Evolutionary conservation across 2,797 vertebrate species (phyloP).

Genomic region (Falco biarmicus): DNA sequence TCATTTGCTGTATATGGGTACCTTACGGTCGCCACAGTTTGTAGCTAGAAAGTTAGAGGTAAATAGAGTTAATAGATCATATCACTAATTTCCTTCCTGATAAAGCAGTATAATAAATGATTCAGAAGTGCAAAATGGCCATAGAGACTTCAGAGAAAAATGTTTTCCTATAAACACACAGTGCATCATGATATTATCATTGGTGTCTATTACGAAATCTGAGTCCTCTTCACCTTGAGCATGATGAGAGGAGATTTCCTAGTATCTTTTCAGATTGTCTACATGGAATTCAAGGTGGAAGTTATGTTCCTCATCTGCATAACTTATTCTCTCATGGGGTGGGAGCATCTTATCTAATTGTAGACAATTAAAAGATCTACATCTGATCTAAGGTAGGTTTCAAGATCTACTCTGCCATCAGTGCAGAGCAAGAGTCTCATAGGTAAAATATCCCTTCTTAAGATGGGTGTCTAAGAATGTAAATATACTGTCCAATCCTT

Average conservation of each 20-base stretch:
- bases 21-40: not conserved
- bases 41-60: not conserved
- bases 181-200: fast-evolving
- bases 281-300: not conserved
- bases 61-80: not conserved
- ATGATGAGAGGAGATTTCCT: not conserved
- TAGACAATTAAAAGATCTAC: not conserved
- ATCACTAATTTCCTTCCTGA: not conserved
- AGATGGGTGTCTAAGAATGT: not conserved
- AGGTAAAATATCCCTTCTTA: not conserved
- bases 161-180: not conserved
- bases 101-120: not conserved
- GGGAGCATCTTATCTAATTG: not conserved
- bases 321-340: not conserved
- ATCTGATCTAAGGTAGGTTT: not conserved
- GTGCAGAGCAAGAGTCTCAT: not conserved
- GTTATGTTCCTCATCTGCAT: not conserved
- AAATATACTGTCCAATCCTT: not conserved
- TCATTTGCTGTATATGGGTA: not conserved
- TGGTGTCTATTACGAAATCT: not conserved
- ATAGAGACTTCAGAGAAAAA: not conserved
- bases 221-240: not conserved
- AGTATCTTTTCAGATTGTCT: not conserved
- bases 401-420: not conserved
- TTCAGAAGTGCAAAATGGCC: not conserved